Base-by-base conservation (phyloP, 2,797 vertebrate species). In the Chaunax sp. region DNA sequence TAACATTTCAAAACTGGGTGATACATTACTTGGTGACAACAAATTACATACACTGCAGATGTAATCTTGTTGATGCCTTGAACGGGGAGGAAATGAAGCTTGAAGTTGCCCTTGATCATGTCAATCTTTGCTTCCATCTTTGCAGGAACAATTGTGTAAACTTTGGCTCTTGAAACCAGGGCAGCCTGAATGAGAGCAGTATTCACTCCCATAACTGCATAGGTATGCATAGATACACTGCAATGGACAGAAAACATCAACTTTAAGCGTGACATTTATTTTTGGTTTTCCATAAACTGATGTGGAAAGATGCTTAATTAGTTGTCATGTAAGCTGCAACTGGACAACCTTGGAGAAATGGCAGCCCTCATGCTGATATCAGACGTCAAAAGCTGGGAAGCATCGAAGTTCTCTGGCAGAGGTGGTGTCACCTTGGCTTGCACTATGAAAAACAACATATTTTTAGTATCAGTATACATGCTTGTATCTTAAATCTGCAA, bases 191-290 rank as follows among this genome's bases (percentile, higher is more conserved):
- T 43, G 7, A 91, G 64, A 19, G 79, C 88, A 12, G 91, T 95
- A 57, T 95, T 94, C 63, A 95, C 89, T 38, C 96, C 96, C 87
- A 94, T 91, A 20, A 92, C 87, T 33, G 92, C 93, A 22, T 90
- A 94, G n/a, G 93, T 89, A 52, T 96, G 85, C 63, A 94, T 80
- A 68, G 92, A 86, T 51, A 93, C 35, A 62, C 95, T 96, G 78
- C 73, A 77, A 88, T 71, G 64, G 33, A 69, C 43, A 84, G 18
- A 82, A n/a, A 56, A 82, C 7, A 60, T 43, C 1, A 19, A 15
- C 2, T 53, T 61, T 22, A 30, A 25, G 16, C 22, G 16, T 16
- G 5, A 58, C 3, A 47, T 33, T 46, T 30, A 0, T 5, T 53
- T 45, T 53, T 41, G 0, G 19, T 23, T 55, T 40, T 20, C 6